Conservation (phyloP, 2,797 vertebrate genomes). For the Sebastes kiyomatsui region DNA sequence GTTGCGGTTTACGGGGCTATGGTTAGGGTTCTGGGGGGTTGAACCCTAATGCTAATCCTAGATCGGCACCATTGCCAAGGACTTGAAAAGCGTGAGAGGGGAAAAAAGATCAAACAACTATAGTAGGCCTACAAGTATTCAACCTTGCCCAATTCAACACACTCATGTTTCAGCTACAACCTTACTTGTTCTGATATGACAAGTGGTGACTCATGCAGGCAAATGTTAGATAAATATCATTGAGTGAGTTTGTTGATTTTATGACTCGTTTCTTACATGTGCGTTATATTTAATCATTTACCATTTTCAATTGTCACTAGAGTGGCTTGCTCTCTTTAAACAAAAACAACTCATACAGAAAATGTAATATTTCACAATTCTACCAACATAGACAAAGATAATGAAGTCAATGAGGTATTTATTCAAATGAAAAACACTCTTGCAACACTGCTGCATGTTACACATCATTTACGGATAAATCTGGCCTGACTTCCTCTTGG, state of each 20-base stretch:
- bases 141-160: neutral
- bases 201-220: neutral
- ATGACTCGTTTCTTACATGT: neutral
- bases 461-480: constrained; percentile 1
- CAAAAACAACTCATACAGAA: neutral
- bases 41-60: too few relatives aligned
- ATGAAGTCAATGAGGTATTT: neutral
- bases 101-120: neutral
- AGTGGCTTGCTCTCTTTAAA: neutral
- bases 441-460: neutral
- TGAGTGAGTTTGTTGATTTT: neutral
- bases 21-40: too few relatives aligned
- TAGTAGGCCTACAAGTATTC: neutral
- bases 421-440: neutral
- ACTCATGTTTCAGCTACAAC: neutral
- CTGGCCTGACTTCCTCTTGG: neutral
- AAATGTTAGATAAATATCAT: neutral
- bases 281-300: neutral
- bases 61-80: accelerated
- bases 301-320: neutral
- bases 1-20: too few relatives aligned
- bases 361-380: neutral
- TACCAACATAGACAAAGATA: neutral
- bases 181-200: neutral
- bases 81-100: neutral